Percentiles rank a stretch among this genome's conserved stretches.
phyloP scores from a whole-genome alignment of 2,888 invertebrate species.

The Meandrusa payeni region DNA sequence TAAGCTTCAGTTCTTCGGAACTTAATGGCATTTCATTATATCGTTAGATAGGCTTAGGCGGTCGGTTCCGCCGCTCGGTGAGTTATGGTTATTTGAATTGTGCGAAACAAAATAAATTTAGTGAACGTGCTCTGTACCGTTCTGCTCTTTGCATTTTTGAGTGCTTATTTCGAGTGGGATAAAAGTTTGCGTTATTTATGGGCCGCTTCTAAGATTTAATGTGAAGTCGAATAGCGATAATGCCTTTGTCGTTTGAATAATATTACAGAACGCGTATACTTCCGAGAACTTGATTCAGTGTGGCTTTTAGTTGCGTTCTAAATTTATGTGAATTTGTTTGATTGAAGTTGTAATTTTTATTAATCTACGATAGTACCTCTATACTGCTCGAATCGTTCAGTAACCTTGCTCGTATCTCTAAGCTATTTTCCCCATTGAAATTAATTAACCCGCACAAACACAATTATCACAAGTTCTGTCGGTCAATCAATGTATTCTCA shows the following conservation, averaged over 20 bases:
- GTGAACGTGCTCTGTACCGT: constrained; percentile 78
- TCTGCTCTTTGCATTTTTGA: constrained; percentile 81
- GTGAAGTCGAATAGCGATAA: constrained; percentile 80
- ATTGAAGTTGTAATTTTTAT: too few relatives aligned
- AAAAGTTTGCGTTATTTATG: constrained; percentile 80
- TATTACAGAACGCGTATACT: constrained; percentile 35
- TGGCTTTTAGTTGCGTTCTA: not conserved
- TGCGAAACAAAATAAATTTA: constrained; percentile 81
- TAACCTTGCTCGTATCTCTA: too few relatives aligned
- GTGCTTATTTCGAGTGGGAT: constrained; percentile 80
- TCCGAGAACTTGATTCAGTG: constrained; percentile 5
- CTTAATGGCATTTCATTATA: constrained; percentile 79
- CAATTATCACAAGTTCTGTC: too few relatives aligned
- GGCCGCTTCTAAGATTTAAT: constrained; percentile 75
- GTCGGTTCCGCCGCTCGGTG: constrained; percentile 57
- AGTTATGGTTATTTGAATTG: constrained; percentile 81
- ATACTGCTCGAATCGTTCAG: too few relatives aligned
- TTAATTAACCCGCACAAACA: too few relatives aligned
- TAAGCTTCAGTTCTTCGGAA: constrained; percentile 64
- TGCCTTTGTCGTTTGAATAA: constrained; percentile 67
- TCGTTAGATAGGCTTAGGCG: constrained; percentile 76
- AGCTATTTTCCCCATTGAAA: too few relatives aligned
- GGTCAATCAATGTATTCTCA: too few relatives aligned
- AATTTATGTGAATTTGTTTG: too few relatives aligned
- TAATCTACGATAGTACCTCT: not conserved